Percentiles rank a stretch among this genome's conserved stretches.
Conservation (phyloP, 1,140 invertebrate species). For the Teleopsis dalmanni region DNA sequence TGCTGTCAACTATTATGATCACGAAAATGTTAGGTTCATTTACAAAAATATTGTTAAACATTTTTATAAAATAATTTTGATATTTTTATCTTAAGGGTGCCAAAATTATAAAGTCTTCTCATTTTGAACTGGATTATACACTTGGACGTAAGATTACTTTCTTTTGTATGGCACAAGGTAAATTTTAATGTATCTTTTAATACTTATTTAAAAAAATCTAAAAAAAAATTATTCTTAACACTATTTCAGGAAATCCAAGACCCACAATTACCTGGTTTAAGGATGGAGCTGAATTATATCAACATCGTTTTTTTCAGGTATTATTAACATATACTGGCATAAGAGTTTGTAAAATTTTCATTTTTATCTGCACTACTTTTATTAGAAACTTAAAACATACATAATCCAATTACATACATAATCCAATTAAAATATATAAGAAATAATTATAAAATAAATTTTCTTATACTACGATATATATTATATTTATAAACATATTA, state of each 20-base stretch:
- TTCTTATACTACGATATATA: no score
- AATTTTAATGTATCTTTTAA: not conserved
- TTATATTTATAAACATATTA: no score
- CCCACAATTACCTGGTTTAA: conserved; percentile 90
- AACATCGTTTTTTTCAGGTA: conserved; percentile 80
- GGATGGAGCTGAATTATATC: conserved; percentile 81
- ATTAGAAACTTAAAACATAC: no score
- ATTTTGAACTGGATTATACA: conserved; percentile 88
- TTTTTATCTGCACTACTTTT: no score
- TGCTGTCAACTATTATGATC: conserved; percentile 60
- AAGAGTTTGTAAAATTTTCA: not conserved
- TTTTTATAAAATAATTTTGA: not conserved
- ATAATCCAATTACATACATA: no score
- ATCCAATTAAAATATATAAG: no score
- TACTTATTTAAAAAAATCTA: no score
- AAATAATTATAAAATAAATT: no score
- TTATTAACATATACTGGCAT: not conserved
- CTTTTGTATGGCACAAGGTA: conserved; percentile 68
- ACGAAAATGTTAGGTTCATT: conserved; percentile 57
- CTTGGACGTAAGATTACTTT: conserved; percentile 88
- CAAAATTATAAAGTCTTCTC: conserved; percentile 78
- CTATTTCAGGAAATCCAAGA: conserved; percentile 51
- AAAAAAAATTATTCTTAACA: no score
- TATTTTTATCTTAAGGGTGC: conserved; percentile 59
- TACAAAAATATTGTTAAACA: not conserved